These are phyloP conservation scores for Tridacna crocea DNA, from an alignment of 2,888 invertebrate species.

Conservation along the genomic window DNA sequence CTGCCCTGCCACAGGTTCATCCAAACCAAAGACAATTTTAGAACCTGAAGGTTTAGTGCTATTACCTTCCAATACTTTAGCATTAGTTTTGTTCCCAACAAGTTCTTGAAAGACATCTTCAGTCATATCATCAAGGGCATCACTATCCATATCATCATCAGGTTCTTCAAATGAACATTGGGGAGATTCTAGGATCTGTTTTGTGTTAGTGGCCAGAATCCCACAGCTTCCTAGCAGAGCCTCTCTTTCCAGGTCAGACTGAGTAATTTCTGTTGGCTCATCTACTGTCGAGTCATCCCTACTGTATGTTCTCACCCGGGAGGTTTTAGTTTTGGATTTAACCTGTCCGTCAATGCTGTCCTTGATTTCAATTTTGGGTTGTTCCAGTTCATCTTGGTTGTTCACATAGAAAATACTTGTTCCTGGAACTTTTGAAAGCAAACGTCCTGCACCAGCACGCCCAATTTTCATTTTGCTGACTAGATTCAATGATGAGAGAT, in stretches of 20 bases:
- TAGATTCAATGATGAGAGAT: conserved; percentile 43
- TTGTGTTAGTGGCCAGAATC: conserved; percentile 81
- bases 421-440: conserved; percentile 54
- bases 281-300: conserved; percentile 62
- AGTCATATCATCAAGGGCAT: conserved; percentile 20
- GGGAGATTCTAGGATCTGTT: conserved; percentile 67
- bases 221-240: conserved; percentile 83
- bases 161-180: conserved; percentile 45
- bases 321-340: neutral
- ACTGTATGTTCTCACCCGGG: conserved; percentile 44
- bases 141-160: conserved; percentile 12
- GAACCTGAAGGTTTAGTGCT: neutral
- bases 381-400: conserved; percentile 5
- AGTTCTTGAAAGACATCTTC: conserved; percentile 34
- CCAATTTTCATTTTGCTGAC: conserved; percentile 61
- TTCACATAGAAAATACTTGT: conserved; percentile 47
- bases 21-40: neutral
- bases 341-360: neutral
- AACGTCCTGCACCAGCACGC: conserved; percentile 46
- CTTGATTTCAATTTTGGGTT: neutral
- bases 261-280: conserved; percentile 48
- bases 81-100: neutral
- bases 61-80: neutral
- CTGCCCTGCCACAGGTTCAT: conserved; percentile 2
- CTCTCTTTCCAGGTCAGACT: conserved; percentile 62